phyloP scores from a whole-genome alignment of 2,113 vertebrate species.

The Megaptera novaeangliae region DNA sequence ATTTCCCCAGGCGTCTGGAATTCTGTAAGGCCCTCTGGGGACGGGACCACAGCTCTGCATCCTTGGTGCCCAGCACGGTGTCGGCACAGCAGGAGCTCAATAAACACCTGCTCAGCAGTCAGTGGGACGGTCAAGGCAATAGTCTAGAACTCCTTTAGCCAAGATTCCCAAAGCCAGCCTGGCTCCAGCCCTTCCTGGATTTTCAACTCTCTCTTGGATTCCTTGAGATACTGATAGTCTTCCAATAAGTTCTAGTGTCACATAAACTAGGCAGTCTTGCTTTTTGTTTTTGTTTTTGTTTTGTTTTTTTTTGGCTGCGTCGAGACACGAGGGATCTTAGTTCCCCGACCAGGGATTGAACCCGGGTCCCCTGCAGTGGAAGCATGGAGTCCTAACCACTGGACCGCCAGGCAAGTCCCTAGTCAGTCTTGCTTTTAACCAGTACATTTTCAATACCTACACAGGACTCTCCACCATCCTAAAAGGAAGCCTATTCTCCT shows the following conservation, averaged over 20 bases:
- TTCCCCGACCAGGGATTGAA: not conserved
- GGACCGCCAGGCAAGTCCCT: too few relatives aligned
- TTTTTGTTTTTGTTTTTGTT: not conserved
- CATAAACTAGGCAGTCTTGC: not conserved
- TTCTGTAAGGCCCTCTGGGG: not conserved
- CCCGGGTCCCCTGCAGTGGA: not conserved
- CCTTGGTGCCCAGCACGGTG: rapidly evolving
- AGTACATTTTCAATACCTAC: not conserved
- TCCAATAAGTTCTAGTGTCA: not conserved
- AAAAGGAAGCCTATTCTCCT: not conserved
- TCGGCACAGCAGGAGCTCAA: not conserved
- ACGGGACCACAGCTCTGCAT: not conserved
- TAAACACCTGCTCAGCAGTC: not conserved
- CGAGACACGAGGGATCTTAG: not conserved
- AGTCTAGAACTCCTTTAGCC: not conserved
- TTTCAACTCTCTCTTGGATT: not conserved
- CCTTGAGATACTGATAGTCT: not conserved
- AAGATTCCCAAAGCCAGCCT: not conserved
- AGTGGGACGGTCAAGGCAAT: not conserved
- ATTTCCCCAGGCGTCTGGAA: not conserved
- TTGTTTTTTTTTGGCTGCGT: not conserved
- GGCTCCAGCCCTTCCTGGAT: not conserved
- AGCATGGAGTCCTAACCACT: not conserved
- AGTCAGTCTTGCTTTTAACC: not conserved
- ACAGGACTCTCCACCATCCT: not conserved